Evolutionary conservation across 2,113 vertebrate genomes (phyloP).

Genomic region (Pontoporia blainvillei): DNA sequence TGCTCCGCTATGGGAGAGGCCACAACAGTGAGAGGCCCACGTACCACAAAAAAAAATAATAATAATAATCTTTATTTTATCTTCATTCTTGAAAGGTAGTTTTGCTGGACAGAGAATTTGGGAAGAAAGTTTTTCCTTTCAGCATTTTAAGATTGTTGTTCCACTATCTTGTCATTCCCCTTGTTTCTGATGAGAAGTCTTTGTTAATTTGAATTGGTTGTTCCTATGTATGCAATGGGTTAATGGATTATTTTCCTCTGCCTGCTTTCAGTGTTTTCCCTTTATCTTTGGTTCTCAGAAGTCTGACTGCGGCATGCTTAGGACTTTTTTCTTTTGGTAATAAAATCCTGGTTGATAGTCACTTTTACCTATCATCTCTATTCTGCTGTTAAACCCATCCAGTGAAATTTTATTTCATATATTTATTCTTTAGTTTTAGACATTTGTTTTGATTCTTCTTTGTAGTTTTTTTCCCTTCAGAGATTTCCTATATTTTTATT

Average conservation of each 20-base stretch:
- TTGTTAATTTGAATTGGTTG: not conserved
- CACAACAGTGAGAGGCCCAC: too few relatives aligned
- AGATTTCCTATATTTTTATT: not conserved
- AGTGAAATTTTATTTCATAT: not conserved
- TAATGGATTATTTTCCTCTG: not conserved
- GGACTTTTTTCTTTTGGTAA: not conserved
- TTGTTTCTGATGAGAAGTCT: not conserved
- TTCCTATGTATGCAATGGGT: not conserved
- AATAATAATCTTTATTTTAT: not conserved
- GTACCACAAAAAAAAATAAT: too few relatives aligned
- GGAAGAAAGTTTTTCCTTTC: not conserved
- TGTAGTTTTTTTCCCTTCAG: not conserved
- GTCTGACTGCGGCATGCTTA: not conserved
- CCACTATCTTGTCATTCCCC: not conserved
- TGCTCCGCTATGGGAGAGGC: too few relatives aligned
- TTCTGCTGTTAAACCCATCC: not conserved
- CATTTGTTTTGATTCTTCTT: not conserved
- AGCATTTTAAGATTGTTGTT: not conserved
- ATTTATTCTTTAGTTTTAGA: constrained; percentile 22
- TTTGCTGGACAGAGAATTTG: not conserved
- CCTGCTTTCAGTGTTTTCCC: not conserved
- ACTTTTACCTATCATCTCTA: not conserved
- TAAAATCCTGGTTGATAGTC: not conserved
- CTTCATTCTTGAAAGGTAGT: not conserved
- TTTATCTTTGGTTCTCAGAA: not conserved